Base-by-base conservation (phyloP, 2,888 invertebrate species). In the Ommatoiulus sabulosus region DNA sequence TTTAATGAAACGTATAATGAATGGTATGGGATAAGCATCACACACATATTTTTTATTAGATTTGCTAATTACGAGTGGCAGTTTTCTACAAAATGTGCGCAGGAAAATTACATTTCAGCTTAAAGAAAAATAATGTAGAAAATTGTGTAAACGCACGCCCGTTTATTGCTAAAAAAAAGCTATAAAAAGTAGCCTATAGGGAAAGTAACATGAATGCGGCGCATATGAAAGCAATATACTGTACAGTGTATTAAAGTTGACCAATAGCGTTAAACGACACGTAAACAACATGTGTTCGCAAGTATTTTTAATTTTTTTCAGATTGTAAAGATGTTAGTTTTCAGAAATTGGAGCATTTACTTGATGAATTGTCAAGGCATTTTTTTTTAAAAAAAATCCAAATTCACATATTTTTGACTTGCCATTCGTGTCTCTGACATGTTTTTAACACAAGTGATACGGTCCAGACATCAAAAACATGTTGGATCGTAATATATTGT, bases 1-100 rank as follows among this genome's bases (percentile, higher is more conserved):
- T 80, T 80, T 80, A 24, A 80, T 80, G 80, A 80, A 80, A 80
- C 24, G 1, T 63, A 35, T 80, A 80, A 80, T 80, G 12, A 35
- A 80, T 35, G 80, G 80, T 80, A 35, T 24, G 24, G 12, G 24
- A 35, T 35, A 80, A 35, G 8, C 80, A 35, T 10, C n/a, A 6
- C 24, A 80, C 80, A 35, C 5, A n/a, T 63, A n/a, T 24, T 72
- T 10, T 57, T 24, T 24, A 80, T 80, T 80, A 80, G 80, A 80
- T 35, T 35, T 80, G 24, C 24, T 80, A 80, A 80, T 80, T 35
- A 80, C 20, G 35, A 80, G 35, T 15, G 35, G n/a, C 57, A 10
- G 6, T n/a, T 4, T 57, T 52, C 8, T 52, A 52, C 8, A 52
- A 52, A 52, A 52, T 52, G 52, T 52, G 52, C 12, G 52, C 52